Evolutionary conservation across 2,113 vertebrate genomes (phyloP).

Genomic region (Polypterus senegalus): DNA sequence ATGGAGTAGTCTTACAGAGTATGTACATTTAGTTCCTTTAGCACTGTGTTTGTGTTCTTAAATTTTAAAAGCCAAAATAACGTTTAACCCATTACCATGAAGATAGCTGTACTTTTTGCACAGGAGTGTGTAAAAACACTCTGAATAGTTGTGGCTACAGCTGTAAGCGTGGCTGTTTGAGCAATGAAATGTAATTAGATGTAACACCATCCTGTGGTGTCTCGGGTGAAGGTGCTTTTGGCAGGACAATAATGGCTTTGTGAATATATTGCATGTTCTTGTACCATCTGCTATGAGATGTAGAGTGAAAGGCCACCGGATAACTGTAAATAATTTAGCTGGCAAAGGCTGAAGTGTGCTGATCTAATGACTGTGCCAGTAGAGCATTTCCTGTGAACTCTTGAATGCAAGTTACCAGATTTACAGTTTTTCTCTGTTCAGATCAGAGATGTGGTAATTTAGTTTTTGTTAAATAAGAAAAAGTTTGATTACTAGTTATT

Average conservation of each 20-base stretch:
- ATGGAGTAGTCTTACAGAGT: too few relatives aligned
- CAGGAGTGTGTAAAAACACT: too few relatives aligned
- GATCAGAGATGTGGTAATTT: neutral
- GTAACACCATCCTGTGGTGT: constrained; percentile 43
- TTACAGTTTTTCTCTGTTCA: neutral
- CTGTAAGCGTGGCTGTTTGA: constrained; percentile 24
- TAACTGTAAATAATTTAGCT: constrained; percentile 35
- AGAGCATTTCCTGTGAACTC: constrained; percentile 12
- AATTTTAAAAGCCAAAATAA: too few relatives aligned
- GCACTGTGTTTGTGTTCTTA: too few relatives aligned
- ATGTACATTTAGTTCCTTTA: too few relatives aligned
- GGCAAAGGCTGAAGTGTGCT: constrained; percentile 28
- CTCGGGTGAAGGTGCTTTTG: constrained; percentile 38
- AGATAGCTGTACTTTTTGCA: too few relatives aligned
- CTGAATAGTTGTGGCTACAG: neutral
- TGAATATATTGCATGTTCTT: constrained; percentile 32
- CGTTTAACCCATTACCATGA: too few relatives aligned
- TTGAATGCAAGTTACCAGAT: neutral
- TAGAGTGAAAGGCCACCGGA: constrained; percentile 20
- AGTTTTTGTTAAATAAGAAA: neutral
- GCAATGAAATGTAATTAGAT: constrained; percentile 49
- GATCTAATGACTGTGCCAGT: constrained; percentile 38
- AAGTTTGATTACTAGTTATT: too few relatives aligned
- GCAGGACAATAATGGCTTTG: constrained; percentile 25
- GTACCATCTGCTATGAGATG: constrained; percentile 28